Evolutionary conservation across 2,888 invertebrate species (phyloP).

Genomic region (Diarsia dahlii): DNA sequence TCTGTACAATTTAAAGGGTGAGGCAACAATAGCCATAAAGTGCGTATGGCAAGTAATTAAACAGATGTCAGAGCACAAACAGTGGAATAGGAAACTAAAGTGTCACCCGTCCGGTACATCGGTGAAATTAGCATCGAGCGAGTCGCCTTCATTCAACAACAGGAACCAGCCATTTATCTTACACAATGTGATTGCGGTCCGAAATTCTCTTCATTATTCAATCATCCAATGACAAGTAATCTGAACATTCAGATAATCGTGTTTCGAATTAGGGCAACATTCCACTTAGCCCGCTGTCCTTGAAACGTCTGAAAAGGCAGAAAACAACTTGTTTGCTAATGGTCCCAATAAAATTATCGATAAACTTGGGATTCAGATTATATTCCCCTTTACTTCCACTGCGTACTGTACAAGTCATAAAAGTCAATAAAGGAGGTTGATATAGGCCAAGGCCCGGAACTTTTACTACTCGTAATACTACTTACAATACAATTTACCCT

Average conservation of each 20-base stretch:
- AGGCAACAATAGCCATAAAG: constrained; percentile 36
- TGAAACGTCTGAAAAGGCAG: constrained; percentile 8
- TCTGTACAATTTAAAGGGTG: not conserved
- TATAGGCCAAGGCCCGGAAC: constrained; percentile 53
- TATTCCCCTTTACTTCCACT: constrained; percentile 43
- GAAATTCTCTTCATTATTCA: constrained; percentile 81
- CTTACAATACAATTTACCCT: constrained; percentile 51
- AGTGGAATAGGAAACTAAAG: constrained; percentile 73
- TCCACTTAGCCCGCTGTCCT: constrained; percentile 21
- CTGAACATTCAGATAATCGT: constrained; percentile 56
- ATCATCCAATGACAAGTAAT: constrained; percentile 72
- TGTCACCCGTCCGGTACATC: constrained; percentile 71
- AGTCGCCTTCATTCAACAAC: constrained; percentile 77
- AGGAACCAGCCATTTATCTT: constrained; percentile 81
- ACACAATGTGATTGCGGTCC: constrained; percentile 79
- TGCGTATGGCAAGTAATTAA: constrained; percentile 46
- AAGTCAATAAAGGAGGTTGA: constrained; percentile 58
- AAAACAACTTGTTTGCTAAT: constrained; percentile 41
- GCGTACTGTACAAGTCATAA: constrained; percentile 53
- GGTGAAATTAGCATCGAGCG: constrained; percentile 78
- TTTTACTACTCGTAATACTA: constrained; percentile 52
- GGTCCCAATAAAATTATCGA: constrained; percentile 39
- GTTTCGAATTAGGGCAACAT: constrained; percentile 51
- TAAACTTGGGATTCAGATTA: constrained; percentile 49
- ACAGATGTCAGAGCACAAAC: constrained; percentile 57